Conservation (phyloP, 1,140 invertebrate species). For the Nymphalis io region DNA sequence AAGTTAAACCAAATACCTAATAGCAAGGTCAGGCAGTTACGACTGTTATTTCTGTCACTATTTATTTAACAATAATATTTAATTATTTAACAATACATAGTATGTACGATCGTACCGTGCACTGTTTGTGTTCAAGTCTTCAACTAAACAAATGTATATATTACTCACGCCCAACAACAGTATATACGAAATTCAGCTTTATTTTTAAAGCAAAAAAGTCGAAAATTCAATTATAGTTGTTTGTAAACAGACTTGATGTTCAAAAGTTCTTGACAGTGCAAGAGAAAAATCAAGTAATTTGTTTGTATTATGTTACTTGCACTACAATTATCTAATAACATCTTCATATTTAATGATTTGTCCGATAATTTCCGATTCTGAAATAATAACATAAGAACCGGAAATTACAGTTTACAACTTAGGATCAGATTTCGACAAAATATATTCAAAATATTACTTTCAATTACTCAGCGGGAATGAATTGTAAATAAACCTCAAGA, state of each 20-base stretch:
- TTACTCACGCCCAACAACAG: neutral
- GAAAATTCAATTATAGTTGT: neutral
- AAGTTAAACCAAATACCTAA: constrained; percentile 16
- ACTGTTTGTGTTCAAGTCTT: constrained; percentile 25
- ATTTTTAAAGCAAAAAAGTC: neutral
- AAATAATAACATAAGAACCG: no score
- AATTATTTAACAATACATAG: constrained; percentile 25
- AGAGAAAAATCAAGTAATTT: constrained; percentile 7
- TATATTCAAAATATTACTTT: neutral
- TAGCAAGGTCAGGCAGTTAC: constrained; percentile 22
- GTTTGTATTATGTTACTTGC: neutral
- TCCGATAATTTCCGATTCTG: no score
- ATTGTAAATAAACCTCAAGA: neutral
- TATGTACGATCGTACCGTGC: constrained; percentile 15
- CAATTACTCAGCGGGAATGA: neutral
- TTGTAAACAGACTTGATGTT: constrained; percentile 16
- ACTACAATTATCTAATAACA: constrained; percentile 16
- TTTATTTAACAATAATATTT: no score
- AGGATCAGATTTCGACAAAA: no score
- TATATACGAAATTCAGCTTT: neutral
- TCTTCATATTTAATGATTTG: no score
- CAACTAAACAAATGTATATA: constrained; percentile 17
- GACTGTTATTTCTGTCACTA: constrained; percentile 10
- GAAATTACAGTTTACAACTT: no score
- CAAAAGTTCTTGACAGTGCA: neutral